These are phyloP conservation scores for Gobionotothen gibberifrons DNA, from an alignment of 2,797 vertebrate genomes.

Conservation along the genomic window DNA sequence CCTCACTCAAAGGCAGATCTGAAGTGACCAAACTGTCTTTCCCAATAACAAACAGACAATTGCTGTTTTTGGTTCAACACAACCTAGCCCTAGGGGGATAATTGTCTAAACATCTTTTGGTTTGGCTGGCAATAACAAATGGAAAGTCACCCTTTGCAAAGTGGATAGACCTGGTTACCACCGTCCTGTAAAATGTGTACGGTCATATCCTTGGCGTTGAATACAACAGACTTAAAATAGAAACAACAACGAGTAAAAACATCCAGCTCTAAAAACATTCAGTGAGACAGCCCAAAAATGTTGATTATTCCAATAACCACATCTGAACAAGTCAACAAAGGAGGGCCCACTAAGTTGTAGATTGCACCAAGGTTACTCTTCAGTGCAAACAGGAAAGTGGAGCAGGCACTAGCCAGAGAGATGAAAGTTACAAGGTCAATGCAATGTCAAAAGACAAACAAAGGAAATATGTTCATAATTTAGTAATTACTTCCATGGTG, in stretches of 20 bases:
- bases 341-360: neutral
- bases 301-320: slow-evolving; percentile 3
- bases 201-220: slow-evolving; percentile 21
- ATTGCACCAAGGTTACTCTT: neutral
- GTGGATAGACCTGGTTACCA: neutral
- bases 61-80: slow-evolving; percentile 13
- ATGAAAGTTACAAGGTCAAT: slow-evolving; percentile 18
- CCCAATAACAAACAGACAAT: neutral
- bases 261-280: neutral
- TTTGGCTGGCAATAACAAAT: neutral
- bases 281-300: neutral
- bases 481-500: neutral
- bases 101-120: slow-evolving; percentile 1
- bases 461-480: neutral
- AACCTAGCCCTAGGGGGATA: neutral
- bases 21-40: neutral
- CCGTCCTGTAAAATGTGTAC: slow-evolving; percentile 19
- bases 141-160: slow-evolving; percentile 5
- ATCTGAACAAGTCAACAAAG: slow-evolving; percentile 10
- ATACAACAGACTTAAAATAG: slow-evolving; percentile 13
- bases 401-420: slow-evolving; percentile 1
- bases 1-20: neutral
- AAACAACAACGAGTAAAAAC: neutral
- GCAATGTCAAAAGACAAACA: slow-evolving; percentile 4
- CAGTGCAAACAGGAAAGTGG: slow-evolving; percentile 10